phyloP scores from a whole-genome alignment of 2,888 invertebrate genomes.

The Patella ulyssiponensis region DNA sequence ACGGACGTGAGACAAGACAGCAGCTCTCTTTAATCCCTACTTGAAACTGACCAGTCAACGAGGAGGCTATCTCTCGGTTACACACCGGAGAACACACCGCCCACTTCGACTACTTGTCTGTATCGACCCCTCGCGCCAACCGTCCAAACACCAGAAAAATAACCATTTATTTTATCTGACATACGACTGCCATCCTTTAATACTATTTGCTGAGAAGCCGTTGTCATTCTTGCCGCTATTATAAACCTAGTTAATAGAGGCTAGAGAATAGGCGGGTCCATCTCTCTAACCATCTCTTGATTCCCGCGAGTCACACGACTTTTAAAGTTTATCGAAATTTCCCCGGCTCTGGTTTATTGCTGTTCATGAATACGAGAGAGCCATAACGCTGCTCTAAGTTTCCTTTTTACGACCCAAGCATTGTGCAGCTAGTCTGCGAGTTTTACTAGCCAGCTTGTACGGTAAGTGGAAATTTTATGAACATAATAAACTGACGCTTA shows the following conservation, averaged over 20 bases:
- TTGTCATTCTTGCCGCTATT: slow-evolving; percentile 7
- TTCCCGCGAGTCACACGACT: slow-evolving; percentile 9
- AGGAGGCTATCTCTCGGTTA: not conserved
- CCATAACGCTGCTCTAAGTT: slow-evolving; percentile 12
- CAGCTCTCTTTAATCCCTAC: not conserved
- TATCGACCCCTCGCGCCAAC: slow-evolving; percentile 9
- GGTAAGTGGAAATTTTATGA: slow-evolving; percentile 13
- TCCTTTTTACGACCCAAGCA: slow-evolving; percentile 13
- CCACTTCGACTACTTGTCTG: slow-evolving; percentile 3
- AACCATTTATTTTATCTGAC: slow-evolving; percentile 11
- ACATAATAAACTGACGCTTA: slow-evolving; percentile 4
- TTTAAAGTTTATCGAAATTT: slow-evolving; percentile 12
- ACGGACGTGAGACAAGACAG: not conserved
- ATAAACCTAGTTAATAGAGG: not conserved
- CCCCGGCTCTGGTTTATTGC: slow-evolving; percentile 7
- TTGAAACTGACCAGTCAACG: slow-evolving; percentile 6
- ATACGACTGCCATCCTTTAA: slow-evolving; percentile 11
- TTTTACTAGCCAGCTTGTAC: slow-evolving; percentile 1
- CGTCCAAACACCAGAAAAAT: slow-evolving; percentile 2
- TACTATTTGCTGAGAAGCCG: slow-evolving; percentile 8
- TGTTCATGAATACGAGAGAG: slow-evolving; percentile 12
- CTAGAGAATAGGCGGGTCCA: slow-evolving; percentile 11
- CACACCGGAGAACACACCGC: not conserved
- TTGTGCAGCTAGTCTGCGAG: slow-evolving; percentile 5
- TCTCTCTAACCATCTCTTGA: not conserved